Percentiles rank a stretch among this genome's conserved stretches.
phyloP scores from a whole-genome alignment of 2,797 vertebrate species.

The Smutsia temminckii region DNA sequence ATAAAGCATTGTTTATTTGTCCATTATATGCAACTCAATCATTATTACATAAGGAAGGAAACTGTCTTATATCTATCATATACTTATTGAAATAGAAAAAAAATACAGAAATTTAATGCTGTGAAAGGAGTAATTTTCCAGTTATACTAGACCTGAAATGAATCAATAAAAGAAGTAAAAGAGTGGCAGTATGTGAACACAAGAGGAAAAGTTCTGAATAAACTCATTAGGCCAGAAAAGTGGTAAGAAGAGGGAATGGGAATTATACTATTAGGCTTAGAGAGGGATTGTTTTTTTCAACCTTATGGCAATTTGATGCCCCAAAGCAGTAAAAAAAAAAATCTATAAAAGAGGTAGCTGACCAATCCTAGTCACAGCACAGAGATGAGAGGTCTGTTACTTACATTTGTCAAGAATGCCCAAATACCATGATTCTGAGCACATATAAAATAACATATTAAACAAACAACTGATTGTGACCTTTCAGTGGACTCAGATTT shows the following conservation, averaged over 20 bases:
- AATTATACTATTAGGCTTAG: background rate
- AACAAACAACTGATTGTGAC: constrained; percentile 30
- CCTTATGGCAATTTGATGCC: background rate
- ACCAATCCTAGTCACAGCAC: background rate
- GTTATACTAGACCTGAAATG: constrained; percentile 70
- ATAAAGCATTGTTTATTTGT: constrained; percentile 71
- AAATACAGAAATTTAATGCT: constrained; percentile 67
- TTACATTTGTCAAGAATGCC: constrained; percentile 28
- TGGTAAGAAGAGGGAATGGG: background rate
- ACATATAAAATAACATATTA: constrained; percentile 50
- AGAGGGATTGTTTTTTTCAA: background rate
- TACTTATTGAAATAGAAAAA: constrained; percentile 76
- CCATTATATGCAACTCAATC: constrained; percentile 66
- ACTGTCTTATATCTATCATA: constrained; percentile 60
- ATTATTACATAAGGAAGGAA: constrained; percentile 71
- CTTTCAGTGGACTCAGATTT: background rate
- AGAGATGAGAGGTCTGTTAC: background rate
- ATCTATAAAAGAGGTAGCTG: constrained; percentile 21
- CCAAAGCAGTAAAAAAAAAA: constrained; percentile 48
- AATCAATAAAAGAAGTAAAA: constrained; percentile 72
- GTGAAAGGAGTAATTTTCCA: constrained; percentile 72
- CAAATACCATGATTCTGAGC: constrained; percentile 30
- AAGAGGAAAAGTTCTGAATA: constrained; percentile 62
- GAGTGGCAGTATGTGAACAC: constrained; percentile 11
- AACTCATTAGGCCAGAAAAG: constrained; percentile 66